A percentile compares a stretch with the other conserved stretches of the same genome.
Evolutionary conservation across 2,797 vertebrate species (phyloP).

Genomic region (Myotis planiceps): DNA sequence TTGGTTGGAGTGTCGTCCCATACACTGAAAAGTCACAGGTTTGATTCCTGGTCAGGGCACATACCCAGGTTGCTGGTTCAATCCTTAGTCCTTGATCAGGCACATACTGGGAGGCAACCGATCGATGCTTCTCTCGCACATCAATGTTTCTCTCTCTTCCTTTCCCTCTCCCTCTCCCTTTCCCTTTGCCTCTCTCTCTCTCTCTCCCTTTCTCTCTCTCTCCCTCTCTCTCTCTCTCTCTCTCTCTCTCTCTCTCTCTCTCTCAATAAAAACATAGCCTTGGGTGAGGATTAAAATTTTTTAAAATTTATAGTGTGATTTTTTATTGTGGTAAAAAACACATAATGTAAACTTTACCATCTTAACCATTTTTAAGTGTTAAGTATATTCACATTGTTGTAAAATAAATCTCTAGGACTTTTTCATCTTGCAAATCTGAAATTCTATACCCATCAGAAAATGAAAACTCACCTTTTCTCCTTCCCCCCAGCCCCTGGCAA

Average conservation of each 20-base stretch:
- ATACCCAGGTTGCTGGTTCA: neutral
- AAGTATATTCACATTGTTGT: neutral
- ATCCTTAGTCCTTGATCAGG: neutral
- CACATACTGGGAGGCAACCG: neutral
- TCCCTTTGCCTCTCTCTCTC: too few relatives aligned
- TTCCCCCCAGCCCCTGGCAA: rapidly evolving
- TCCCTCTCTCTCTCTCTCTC: neutral
- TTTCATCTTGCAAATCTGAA: neutral
- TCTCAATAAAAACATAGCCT: neutral
- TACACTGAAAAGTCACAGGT: neutral
- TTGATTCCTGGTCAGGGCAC: neutral
- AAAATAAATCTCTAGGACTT: neutral
- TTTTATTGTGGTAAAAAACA: slow-evolving; percentile 20
- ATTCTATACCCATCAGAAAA: neutral
- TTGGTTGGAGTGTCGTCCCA: neutral
- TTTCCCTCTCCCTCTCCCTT: neutral
- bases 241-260: too few relatives aligned
- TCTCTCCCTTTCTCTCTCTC: too few relatives aligned
- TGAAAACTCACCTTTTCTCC: neutral
- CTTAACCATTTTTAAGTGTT: neutral
- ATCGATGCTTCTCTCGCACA: neutral
- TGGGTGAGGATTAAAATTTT: neutral
- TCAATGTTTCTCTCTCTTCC: neutral
- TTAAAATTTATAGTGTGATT: neutral
- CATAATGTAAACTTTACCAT: neutral